Evolutionary conservation across 2,888 invertebrate genomes (phyloP), one percentile per base, ranked within the genome.

Genomic region (Dryadula phaetusa): DNA sequence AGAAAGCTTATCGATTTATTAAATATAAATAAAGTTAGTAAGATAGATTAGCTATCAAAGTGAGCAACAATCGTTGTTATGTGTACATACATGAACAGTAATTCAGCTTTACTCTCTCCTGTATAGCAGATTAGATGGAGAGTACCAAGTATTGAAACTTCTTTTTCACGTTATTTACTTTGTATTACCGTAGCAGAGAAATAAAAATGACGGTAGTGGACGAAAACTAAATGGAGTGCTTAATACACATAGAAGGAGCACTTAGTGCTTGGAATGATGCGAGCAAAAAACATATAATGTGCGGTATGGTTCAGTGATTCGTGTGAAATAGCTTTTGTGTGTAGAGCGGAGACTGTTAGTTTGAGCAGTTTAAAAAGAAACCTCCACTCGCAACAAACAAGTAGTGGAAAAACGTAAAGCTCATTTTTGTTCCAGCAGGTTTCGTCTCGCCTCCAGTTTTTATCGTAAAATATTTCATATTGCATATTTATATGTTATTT

Each of bases 351-450:
- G 54, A 20, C 37, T 37, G 34, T 20, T 34, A 20, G 32, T 54
- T 14, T 20, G 14, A 34, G 32, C 54, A 20, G 37, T 37, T 54
- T 37, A 37, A 37, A 54, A 37, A 54, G 32, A 54, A 37, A 54
- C 20, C 37, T 54, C 12, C 14, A 34, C 34, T 53, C 12, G 34
- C 6, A 2, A 34, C 34, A 8, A 22, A 40, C 54, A n/a, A 37
- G 22, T 37, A 37, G 3, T 8, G 4, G 20, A 37, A 40, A 56
- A 37, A 37, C 37, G 8, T 54, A 22, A 20, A 37, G 37, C 20
- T 37, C 8, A 34, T 54, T 54, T 54, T 7, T n/a, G 22, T 37
- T 37, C n/a, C 18, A 20, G 10, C 20, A 54, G 20, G 14, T 37
- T 37, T 37, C 1, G 37, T 54, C n/a, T 14, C 20, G 22, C 1